Conservation (phyloP, 2,113 vertebrate species). For the Dinomys branickii region DNA sequence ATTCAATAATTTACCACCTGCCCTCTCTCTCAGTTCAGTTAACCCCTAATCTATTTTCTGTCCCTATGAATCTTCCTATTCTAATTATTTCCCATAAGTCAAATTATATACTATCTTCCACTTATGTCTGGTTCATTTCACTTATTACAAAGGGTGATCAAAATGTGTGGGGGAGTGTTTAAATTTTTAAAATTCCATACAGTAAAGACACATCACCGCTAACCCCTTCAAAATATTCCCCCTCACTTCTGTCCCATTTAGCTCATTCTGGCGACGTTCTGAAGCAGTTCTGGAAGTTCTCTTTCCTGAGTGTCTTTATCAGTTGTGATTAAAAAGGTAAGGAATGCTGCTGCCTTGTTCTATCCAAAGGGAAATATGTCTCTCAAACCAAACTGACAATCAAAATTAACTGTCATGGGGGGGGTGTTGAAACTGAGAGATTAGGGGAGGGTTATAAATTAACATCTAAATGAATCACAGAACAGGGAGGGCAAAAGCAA, state of each 20-base stretch:
- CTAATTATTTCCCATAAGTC: neutral
- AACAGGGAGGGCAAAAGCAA: neutral
- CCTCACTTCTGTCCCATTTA: neutral
- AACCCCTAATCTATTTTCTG: neutral
- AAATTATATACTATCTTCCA: neutral
- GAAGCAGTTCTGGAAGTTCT: neutral
- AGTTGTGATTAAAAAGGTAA: neutral
- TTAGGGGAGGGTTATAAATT: neutral
- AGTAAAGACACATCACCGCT: neutral
- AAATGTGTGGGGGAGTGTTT: neutral
- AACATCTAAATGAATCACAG: neutral
- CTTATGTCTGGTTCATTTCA: neutral
- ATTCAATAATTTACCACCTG: neutral
- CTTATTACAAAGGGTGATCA: neutral
- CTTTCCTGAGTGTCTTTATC: neutral
- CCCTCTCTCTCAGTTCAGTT: neutral
- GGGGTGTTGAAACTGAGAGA: neutral
- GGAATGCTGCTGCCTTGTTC: neutral
- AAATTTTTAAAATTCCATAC: neutral
- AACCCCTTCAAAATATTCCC: neutral
- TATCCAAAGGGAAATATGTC: neutral
- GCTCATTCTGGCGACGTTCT: neutral
- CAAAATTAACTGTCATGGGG: neutral
- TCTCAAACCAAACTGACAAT: neutral
- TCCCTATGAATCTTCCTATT: neutral